Evolutionary conservation across 2,797 vertebrate genomes (phyloP).

Genomic region (Acrocephalus scirpaceus): DNA sequence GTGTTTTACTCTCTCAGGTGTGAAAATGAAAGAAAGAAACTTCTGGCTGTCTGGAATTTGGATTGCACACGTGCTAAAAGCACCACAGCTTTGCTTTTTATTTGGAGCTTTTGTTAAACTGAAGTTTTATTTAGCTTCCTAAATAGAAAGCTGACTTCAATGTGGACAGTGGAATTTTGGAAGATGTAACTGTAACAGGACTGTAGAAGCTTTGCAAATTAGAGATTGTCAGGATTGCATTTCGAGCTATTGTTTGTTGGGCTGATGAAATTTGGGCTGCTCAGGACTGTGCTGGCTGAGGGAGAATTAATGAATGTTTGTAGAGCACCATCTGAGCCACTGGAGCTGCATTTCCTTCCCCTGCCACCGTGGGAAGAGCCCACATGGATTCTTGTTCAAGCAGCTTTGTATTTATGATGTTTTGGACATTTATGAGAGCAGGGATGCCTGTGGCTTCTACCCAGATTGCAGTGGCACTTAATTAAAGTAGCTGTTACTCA

Average conservation of each 20-base stretch:
- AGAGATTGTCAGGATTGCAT: background rate
- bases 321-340: background rate
- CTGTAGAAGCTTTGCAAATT: background rate
- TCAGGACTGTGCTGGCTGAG: background rate
- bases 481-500: background rate
- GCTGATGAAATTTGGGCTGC: background rate
- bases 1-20: background rate
- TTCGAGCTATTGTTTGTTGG: background rate
- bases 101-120: background rate
- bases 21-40: background rate
- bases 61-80: background rate
- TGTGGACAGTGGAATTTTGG: background rate
- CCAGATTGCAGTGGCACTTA: conserved; percentile 1
- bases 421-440: background rate
- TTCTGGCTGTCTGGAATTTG: background rate
- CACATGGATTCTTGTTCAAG: background rate
- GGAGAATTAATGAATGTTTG: background rate
- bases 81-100: background rate
- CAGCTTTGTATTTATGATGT: background rate
- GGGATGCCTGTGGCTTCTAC: background rate
- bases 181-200: no score
- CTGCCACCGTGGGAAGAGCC: background rate
- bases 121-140: background rate
- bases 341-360: background rate
- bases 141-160: background rate